Conservation (phyloP, 2,797 vertebrate species). For the Schizothorax lantsangensis region DNA sequence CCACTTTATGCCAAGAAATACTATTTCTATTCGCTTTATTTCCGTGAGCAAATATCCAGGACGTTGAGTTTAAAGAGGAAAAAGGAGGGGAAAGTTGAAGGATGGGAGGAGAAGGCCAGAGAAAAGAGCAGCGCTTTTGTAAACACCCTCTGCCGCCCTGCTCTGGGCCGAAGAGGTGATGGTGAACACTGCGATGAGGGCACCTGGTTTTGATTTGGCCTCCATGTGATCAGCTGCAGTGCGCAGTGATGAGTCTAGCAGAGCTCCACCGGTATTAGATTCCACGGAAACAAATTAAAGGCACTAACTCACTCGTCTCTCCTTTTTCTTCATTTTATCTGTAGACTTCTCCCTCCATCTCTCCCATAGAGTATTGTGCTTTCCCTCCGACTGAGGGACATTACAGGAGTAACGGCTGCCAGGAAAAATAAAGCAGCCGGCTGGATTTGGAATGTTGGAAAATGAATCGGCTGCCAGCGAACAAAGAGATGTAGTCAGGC, state of each 20-base stretch:
- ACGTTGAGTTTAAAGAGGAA: constrained; percentile 58
- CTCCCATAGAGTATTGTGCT: constrained; percentile 73
- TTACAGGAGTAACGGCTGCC: constrained; percentile 71
- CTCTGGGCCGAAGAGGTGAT: constrained; percentile 40
- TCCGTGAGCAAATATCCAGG: constrained; percentile 72
- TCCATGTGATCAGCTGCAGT: constrained; percentile 59
- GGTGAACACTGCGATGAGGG: constrained; percentile 19
- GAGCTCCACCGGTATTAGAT: constrained; percentile 70
- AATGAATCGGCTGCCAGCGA: constrained; percentile 66
- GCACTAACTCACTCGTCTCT: constrained; percentile 42
- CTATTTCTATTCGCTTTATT: constrained; percentile 71
- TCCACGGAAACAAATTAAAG: constrained; percentile 66
- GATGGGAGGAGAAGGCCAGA: constrained; percentile 23
- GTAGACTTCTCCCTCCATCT: constrained; percentile 66
- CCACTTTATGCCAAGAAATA: constrained; percentile 70
- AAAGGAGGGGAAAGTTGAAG: constrained; percentile 24
- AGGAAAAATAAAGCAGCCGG: constrained; percentile 78
- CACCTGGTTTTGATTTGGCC: constrained; percentile 74
- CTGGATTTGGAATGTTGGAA: constrained; percentile 69
- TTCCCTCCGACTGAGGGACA: constrained; percentile 74
- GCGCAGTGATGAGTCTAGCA: constrained; percentile 46
- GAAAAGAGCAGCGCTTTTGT: constrained; percentile 20
- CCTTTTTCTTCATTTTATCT: constrained; percentile 47
- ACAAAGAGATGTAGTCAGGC: constrained; percentile 54
- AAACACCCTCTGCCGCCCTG: constrained; percentile 38